Percentiles rank a stretch among this genome's conserved stretches.
Conservation (phyloP, 2,113 vertebrate genomes). For the Ciconia boyciana region DNA sequence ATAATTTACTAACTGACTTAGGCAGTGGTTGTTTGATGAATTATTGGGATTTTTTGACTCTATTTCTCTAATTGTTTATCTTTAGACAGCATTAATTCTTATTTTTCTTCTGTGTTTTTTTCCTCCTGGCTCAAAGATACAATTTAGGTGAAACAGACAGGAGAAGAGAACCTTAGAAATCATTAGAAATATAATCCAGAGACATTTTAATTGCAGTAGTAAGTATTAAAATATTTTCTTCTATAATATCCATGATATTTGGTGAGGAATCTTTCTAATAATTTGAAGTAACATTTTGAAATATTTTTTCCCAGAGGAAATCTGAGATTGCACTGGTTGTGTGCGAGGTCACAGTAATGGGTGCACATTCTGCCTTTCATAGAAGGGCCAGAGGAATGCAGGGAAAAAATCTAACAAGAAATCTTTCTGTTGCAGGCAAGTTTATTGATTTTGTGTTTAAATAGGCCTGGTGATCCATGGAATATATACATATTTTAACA, state of each 20-base stretch:
- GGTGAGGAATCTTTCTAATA: background rate
- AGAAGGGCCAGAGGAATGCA: background rate
- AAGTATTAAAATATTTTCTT: background rate
- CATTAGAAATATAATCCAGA: background rate
- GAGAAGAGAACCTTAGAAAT: background rate
- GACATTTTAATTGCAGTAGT: background rate
- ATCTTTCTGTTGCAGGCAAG: background rate
- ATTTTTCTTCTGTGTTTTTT: background rate
- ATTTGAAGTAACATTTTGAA: background rate
- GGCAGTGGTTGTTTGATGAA: background rate
- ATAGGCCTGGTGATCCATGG: background rate
- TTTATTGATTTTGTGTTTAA: constrained; percentile 1
- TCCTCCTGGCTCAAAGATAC: background rate
- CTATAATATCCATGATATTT: background rate
- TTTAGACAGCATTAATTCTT: background rate
- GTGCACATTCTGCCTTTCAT: background rate
- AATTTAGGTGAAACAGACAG: background rate
- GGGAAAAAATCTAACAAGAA: background rate
- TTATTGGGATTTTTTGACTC: background rate
- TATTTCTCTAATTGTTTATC: background rate
- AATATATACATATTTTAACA: constrained; percentile 4
- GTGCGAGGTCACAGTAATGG: background rate
- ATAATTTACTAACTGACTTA: background rate
- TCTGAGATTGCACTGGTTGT: background rate
- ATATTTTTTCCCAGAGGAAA: background rate